phyloP scores from a whole-genome alignment of 2,113 vertebrate species.

The Chrysochloris asiatica region DNA sequence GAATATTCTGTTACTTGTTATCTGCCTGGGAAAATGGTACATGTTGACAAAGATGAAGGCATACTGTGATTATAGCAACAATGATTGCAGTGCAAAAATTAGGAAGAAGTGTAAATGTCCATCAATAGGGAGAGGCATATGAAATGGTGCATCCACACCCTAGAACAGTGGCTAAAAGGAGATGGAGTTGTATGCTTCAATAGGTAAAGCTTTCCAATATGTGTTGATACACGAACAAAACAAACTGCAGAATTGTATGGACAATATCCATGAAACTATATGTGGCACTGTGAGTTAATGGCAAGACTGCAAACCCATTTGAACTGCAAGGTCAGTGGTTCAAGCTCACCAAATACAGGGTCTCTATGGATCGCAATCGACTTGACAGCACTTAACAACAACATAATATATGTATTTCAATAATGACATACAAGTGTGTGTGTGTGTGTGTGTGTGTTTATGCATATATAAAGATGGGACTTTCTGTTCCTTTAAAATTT shows the following conservation, averaged over 20 bases:
- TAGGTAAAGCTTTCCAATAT: background rate
- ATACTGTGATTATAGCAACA: background rate
- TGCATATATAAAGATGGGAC: too few species aligned
- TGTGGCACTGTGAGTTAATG: too few species aligned
- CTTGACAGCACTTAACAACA: too few species aligned
- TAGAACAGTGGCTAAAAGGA: background rate
- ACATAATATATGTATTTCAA: background rate
- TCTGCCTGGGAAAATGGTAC: background rate
- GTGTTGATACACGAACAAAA: background rate
- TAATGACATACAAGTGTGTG: background rate
- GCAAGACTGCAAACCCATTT: too few species aligned
- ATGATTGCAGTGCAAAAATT: background rate
- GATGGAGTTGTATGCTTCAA: background rate
- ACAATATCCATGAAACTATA: background rate
- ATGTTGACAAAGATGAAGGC: background rate
- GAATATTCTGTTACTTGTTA: background rate
- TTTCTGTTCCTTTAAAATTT: too few species aligned
- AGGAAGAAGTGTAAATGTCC: background rate
- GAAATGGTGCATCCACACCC: background rate
- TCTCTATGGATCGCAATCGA: too few species aligned
- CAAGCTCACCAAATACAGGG: too few species aligned
- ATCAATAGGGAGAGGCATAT: background rate
- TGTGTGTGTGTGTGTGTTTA: background rate
- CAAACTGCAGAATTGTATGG: background rate
- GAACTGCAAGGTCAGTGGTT: too few species aligned